Evolutionary conservation across 1,140 invertebrate species (phyloP).

Genomic region (Metaphire vulgaris): DNA sequence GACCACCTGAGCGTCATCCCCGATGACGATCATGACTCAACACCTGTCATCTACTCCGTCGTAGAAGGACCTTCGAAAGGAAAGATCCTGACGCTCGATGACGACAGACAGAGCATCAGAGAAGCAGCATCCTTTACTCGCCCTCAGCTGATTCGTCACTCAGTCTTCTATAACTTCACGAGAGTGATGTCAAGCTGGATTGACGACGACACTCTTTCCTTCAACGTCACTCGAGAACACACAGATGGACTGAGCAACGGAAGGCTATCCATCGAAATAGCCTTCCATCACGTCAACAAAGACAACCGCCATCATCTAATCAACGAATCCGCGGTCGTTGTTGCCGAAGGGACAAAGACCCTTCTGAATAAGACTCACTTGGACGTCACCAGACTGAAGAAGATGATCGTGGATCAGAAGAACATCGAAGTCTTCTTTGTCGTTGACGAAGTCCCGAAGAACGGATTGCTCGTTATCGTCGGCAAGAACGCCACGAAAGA

Average conservation of each 20-base stretch:
- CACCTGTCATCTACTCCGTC: slow-evolving; percentile 41
- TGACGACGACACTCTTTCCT: neutral
- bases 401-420: slow-evolving; percentile 33
- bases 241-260: slow-evolving; percentile 44
- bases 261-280: slow-evolving; percentile 48
- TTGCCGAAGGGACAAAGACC: slow-evolving; percentile 49
- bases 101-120: neutral
- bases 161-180: neutral
- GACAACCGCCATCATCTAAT: slow-evolving; percentile 39
- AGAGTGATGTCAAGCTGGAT: neutral
- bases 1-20: slow-evolving; percentile 66
- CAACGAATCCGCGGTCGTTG: slow-evolving; percentile 33
- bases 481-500: slow-evolving; percentile 25
- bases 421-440: slow-evolving; percentile 34
- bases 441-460: slow-evolving; percentile 32
- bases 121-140: neutral
- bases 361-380: slow-evolving; percentile 42
- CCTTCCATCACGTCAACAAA: slow-evolving; percentile 45
- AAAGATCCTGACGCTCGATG: neutral
- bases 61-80: neutral
- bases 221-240: slow-evolving; percentile 72
- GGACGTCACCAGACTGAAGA: slow-evolving; percentile 42
- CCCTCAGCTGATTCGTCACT: neutral
- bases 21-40: slow-evolving; percentile 59
- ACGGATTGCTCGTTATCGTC: slow-evolving; percentile 38